Evolutionary conservation across 2,888 invertebrate genomes (phyloP).

Genomic region (Trichacis sp.): DNA sequence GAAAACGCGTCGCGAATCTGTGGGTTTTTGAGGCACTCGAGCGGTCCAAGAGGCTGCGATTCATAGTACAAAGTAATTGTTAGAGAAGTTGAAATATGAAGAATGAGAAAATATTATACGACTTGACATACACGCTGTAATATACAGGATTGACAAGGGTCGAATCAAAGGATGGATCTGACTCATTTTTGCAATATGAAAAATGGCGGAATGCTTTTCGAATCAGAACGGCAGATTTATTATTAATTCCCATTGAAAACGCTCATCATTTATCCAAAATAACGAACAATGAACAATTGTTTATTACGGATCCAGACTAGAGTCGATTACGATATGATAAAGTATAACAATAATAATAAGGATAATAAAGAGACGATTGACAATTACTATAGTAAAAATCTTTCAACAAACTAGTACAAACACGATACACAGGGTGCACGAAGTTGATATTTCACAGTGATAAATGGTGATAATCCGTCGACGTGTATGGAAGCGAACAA

Average conservation of each 20-base stretch:
- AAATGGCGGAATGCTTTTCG: background rate
- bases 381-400: constrained; percentile 49
- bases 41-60: constrained; percentile 51
- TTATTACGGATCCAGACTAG: constrained; percentile 19
- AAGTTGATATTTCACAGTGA: constrained; percentile 48
- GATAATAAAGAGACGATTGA: constrained; percentile 33
- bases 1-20: constrained; percentile 36
- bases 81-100: constrained; percentile 46
- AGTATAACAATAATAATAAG: constrained; percentile 33
- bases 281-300: no score
- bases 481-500: constrained; percentile 23
- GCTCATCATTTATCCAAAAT: no score
- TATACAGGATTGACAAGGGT: constrained; percentile 26
- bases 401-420: constrained; percentile 65
- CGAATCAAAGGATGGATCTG: constrained; percentile 23
- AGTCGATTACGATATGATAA: constrained; percentile 25
- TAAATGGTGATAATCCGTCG: constrained; percentile 40
- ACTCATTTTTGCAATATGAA: background rate
- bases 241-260: background rate
- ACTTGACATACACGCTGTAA: constrained; percentile 53
- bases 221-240: background rate
- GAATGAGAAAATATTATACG: constrained; percentile 49
- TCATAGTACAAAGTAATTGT: constrained; percentile 68
- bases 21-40: constrained; percentile 46
- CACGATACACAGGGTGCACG: constrained; percentile 67